Conservation (phyloP, 64 coral and sea anemone genomes). For the Montipora sp. region DNA sequence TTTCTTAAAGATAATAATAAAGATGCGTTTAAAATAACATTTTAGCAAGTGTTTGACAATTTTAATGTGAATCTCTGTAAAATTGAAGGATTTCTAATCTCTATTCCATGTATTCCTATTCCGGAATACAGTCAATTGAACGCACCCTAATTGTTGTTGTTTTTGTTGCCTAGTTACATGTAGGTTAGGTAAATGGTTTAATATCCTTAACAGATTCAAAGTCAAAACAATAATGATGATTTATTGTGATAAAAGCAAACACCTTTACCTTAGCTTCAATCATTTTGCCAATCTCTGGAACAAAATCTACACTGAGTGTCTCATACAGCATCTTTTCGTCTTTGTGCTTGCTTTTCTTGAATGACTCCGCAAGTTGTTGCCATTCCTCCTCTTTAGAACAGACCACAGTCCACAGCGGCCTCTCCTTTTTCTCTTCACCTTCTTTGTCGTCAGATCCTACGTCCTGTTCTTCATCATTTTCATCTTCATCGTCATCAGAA, state of each 20-base stretch:
- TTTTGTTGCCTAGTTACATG: no score
- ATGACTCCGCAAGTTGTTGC: slow-evolving; percentile 91
- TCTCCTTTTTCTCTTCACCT: slow-evolving; percentile 6
- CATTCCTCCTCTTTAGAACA: slow-evolving; percentile 88
- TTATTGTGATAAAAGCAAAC: not conserved
- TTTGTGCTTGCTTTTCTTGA: slow-evolving; percentile 83
- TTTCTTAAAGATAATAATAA: no score
- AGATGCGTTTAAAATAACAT: no score
- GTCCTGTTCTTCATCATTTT: slow-evolving; percentile 68
- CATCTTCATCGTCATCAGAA: slow-evolving; percentile 61
- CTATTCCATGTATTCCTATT: no score
- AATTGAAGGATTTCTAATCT: no score
- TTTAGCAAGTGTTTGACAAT: no score
- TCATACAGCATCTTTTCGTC: slow-evolving; percentile 94
- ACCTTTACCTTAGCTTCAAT: slow-evolving; percentile 84
- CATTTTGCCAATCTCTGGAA: slow-evolving; percentile 94
- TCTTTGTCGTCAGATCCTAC: slow-evolving; percentile 57
- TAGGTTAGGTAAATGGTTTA: no score
- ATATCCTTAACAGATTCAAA: no score
- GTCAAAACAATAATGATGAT: no score
- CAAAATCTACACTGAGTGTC: slow-evolving; percentile 92
- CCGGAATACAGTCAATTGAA: no score
- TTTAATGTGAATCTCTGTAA: no score
- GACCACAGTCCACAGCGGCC: slow-evolving; percentile 76
- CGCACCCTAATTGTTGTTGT: no score